Conservation (phyloP, 2,797 vertebrate species). For the Pseudochirops cupreus region DNA sequence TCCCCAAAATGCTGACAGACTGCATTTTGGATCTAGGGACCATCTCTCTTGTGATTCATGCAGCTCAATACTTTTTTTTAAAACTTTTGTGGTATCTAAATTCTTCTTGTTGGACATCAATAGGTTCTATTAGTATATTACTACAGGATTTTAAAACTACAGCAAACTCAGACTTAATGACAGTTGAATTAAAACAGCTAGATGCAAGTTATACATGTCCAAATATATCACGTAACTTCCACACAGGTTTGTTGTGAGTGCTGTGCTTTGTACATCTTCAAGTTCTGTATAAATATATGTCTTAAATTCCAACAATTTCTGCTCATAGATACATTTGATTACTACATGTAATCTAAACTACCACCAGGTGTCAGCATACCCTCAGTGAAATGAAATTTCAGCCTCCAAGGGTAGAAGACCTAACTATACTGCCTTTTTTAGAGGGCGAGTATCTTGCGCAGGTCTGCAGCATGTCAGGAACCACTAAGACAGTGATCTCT, state of each 20-base stretch:
- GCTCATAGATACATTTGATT: not conserved
- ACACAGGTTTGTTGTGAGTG: not conserved
- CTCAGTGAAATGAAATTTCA: not conserved
- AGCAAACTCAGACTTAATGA: not conserved
- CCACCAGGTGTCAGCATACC: slow-evolving; percentile 44
- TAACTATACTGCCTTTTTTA: not conserved
- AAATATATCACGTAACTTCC: not conserved
- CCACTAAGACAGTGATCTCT: not conserved
- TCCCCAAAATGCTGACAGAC: not conserved
- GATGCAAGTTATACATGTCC: not conserved
- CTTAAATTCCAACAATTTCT: slow-evolving; percentile 13
- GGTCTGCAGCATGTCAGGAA: not conserved
- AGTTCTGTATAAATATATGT: not conserved
- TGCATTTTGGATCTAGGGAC: not conserved
- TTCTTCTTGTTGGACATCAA: not conserved
- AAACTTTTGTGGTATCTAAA: too few species aligned
- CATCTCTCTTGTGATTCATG: not conserved
- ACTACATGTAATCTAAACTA: not conserved
- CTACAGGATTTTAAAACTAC: not conserved
- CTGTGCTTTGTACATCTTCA: not conserved
- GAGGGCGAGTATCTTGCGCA: not conserved
- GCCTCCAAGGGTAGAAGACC: too few species aligned
- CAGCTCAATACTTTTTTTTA: not conserved
- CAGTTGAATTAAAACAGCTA: not conserved
- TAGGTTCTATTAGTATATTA: not conserved